Evolutionary conservation across 1,140 invertebrate species (phyloP).

Genomic region (Habropoda laboriosa): DNA sequence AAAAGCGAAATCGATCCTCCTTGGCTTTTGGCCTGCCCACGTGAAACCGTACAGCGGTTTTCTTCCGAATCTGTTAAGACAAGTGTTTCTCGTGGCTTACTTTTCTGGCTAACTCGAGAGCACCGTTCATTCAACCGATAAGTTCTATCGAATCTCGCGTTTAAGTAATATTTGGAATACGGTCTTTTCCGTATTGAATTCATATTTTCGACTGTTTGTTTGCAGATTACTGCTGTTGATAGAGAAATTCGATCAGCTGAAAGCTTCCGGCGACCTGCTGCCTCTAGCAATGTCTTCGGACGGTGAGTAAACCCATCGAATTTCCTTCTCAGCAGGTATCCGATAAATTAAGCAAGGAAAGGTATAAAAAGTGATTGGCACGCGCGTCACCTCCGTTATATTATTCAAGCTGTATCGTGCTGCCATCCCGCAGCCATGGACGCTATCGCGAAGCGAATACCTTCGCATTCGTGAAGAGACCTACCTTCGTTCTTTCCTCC

Average conservation of each 20-base stretch:
- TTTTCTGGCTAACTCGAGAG: background rate
- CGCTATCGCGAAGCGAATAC: conserved; percentile 49
- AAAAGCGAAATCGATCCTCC: conserved; percentile 58
- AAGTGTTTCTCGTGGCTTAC: background rate
- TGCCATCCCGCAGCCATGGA: conserved; percentile 65
- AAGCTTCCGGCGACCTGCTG: conserved; percentile 89
- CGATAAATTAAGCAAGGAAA: conserved; percentile 40
- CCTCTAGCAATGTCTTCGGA: conserved; percentile 85
- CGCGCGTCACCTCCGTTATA: conserved; percentile 43
- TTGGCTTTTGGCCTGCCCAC: conserved; percentile 19
- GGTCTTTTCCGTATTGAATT: too few relatives aligned
- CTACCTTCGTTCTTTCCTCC: background rate
- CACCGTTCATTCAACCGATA: too few relatives aligned
- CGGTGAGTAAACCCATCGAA: conserved; percentile 71
- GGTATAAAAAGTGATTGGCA: conserved; percentile 31
- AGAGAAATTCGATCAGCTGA: conserved; percentile 93
- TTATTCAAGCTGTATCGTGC: conserved; percentile 70
- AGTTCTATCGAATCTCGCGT: too few relatives aligned
- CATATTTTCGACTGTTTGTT: background rate
- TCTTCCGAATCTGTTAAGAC: background rate
- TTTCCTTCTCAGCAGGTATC: conserved; percentile 25
- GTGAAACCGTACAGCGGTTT: background rate
- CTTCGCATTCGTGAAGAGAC: conserved; percentile 50
- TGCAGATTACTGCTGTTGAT: conserved; percentile 86
- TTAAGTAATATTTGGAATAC: too few relatives aligned